phyloP scores from a whole-genome alignment of 1,140 invertebrate species.

The Leptonema lineaticorne region DNA sequence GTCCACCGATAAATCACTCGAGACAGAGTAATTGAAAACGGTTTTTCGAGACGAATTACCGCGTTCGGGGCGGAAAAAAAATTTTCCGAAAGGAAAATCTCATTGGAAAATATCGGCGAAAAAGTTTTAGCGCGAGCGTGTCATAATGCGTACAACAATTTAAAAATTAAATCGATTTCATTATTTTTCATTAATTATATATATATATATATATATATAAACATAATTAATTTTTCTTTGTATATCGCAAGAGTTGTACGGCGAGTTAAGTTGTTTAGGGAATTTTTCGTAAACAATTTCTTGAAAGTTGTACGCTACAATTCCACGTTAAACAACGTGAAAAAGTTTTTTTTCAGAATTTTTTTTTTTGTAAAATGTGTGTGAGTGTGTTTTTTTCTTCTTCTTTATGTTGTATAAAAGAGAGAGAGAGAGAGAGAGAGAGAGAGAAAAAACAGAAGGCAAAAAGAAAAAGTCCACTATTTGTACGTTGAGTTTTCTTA shows the following conservation, averaged over 20 bases:
- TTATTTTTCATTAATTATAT: not conserved
- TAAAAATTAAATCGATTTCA: not conserved
- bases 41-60: slow-evolving; percentile 1
- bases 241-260: not conserved
- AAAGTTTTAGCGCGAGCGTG: not conserved
- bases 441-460: too few relatives aligned
- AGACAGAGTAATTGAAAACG: slow-evolving; percentile 13
- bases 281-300: too few relatives aligned
- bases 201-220: not conserved
- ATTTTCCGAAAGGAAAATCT: not conserved
- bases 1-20: slow-evolving; percentile 11
- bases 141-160: not conserved
- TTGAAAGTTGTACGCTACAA: too few relatives aligned
- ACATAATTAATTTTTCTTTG: not conserved
- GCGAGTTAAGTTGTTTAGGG: too few relatives aligned
- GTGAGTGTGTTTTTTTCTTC: too few relatives aligned
- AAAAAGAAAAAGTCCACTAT: too few relatives aligned
- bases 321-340: too few relatives aligned
- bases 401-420: too few relatives aligned
- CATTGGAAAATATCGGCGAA: not conserved
- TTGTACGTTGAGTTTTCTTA: too few relatives aligned
- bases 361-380: too few relatives aligned
- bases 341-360: too few relatives aligned
- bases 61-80: not conserved
- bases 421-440: too few relatives aligned